A percentile compares a stretch with the other conserved stretches of the same genome.
These are phyloP conservation scores for Cryptoprocta ferox DNA, from an alignment of 2,797 vertebrate species.

Conservation along the genomic window DNA sequence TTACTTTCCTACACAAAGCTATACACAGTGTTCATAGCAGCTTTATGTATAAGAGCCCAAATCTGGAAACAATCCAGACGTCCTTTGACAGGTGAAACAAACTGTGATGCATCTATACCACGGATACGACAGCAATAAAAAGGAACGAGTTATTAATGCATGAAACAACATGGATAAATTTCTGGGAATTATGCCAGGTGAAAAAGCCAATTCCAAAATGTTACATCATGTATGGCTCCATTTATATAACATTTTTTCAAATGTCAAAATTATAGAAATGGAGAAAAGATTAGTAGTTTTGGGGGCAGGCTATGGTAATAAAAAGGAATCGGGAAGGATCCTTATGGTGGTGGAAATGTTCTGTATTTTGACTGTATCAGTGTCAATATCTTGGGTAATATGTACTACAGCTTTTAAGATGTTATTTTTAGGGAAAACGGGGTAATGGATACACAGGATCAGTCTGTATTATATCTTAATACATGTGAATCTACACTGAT, in stretches of 20 bases:
- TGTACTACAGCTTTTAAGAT: background rate
- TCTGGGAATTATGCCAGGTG: background rate
- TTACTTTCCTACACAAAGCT: background rate
- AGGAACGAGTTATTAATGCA: background rate
- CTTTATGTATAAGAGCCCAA: background rate
- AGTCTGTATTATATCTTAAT: background rate
- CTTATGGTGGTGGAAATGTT: background rate
- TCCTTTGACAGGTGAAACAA: background rate
- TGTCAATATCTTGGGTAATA: background rate
- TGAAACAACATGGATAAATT: background rate
- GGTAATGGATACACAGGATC: background rate
- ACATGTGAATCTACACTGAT: background rate
- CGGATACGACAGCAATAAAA: background rate
- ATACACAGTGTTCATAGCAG: background rate
- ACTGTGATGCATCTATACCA: background rate
- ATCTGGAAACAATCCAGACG: background rate
- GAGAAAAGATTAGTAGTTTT: background rate
- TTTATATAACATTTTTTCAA: constrained; percentile 48
- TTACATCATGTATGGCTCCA: background rate
- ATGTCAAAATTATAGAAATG: constrained; percentile 20
- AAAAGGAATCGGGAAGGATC: background rate
- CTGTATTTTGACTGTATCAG: background rate
- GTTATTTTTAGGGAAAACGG: background rate
- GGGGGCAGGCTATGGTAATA: background rate
- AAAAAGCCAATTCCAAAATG: background rate